These are phyloP conservation scores for Chlorodrepanis virens DNA, from an alignment of 2,113 vertebrate species.

Conservation along the genomic window DNA sequence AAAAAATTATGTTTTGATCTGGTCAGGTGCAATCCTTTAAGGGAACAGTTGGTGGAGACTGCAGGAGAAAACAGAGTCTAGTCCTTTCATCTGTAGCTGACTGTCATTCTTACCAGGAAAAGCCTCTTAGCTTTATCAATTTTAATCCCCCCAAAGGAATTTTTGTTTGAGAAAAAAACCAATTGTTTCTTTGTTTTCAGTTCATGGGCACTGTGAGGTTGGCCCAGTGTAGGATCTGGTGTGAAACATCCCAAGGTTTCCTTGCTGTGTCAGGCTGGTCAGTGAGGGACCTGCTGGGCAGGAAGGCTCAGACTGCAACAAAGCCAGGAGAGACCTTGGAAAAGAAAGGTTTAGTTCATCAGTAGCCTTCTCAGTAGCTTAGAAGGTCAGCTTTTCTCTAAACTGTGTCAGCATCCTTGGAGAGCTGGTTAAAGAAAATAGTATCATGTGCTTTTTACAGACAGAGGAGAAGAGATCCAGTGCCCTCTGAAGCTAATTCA, in stretches of 20 bases:
- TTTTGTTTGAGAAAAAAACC: not conserved
- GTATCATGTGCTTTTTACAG: slow-evolving; percentile 34
- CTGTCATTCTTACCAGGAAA: slow-evolving; percentile 17
- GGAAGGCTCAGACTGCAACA: not conserved
- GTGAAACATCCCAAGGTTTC: not conserved
- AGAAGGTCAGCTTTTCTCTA: slow-evolving; percentile 45
- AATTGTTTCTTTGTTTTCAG: not conserved
- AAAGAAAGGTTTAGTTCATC: slow-evolving; percentile 32
- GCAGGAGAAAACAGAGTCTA: not conserved
- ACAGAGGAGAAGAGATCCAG: not conserved
- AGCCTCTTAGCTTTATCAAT: slow-evolving; percentile 39
- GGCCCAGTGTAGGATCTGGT: not conserved
- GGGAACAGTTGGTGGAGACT: not conserved
- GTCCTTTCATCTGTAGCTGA: slow-evolving; percentile 40
- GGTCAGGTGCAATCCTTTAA: not conserved
- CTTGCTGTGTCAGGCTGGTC: not conserved
- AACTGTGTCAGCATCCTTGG: slow-evolving; percentile 42
- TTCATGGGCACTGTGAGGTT: not conserved
- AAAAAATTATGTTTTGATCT: not conserved
- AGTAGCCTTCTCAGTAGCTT: slow-evolving; percentile 17
- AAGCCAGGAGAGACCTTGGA: slow-evolving; percentile 14
- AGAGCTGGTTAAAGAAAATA: slow-evolving; percentile 49
- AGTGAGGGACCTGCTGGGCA: not conserved
- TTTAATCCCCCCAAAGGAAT: slow-evolving; percentile 37
- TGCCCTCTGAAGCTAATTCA: slow-evolving; percentile 43